Conservation (phyloP, 2,113 vertebrate genomes). For the Anhinga rufa region DNA sequence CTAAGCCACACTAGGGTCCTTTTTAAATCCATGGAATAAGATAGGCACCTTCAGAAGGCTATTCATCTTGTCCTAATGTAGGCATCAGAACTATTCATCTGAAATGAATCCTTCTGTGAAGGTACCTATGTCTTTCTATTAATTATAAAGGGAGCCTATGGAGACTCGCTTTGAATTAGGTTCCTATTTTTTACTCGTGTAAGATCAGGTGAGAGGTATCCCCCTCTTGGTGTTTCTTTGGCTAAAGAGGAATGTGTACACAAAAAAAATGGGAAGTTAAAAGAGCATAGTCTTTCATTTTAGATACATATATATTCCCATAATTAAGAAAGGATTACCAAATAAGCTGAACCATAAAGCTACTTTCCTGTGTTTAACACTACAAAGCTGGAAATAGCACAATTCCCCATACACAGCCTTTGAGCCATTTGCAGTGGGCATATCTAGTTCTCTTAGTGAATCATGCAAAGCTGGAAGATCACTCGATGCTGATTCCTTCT, state of each 20-base stretch:
- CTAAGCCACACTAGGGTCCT: slow-evolving; percentile 22
- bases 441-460: neutral
- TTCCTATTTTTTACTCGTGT: neutral
- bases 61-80: neutral
- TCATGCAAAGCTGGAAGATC: neutral
- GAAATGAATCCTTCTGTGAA: slow-evolving; percentile 21
- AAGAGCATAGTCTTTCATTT: neutral
- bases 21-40: slow-evolving; percentile 18
- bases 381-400: neutral
- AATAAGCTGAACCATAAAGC: neutral
- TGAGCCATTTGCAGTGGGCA: neutral
- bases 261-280: neutral
- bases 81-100: neutral
- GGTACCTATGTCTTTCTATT: slow-evolving; percentile 3
- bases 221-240: neutral
- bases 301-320: neutral
- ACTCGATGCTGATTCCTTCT: neutral
- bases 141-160: neutral
- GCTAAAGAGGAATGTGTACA: neutral
- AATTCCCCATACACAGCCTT: neutral
- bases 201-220: neutral
- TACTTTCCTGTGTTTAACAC: neutral
- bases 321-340: slow-evolving; percentile 8
- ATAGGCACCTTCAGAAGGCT: neutral
- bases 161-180: neutral